Conservation (phyloP, 53 echinoderm and acorn worm species). For the Patiria pectinifera region DNA sequence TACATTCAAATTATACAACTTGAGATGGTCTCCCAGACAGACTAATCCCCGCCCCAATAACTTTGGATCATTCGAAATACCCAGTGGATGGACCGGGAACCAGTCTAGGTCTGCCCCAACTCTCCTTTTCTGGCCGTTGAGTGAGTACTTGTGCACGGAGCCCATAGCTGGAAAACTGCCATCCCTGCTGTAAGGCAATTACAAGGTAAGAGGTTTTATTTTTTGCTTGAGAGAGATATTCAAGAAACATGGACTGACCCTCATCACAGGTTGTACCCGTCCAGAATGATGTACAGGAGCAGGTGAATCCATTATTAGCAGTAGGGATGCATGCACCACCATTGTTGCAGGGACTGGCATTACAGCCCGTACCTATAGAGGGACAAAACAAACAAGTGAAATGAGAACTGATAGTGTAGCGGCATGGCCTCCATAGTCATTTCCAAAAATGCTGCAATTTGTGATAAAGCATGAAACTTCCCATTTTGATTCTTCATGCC, state of each 20-base stretch:
- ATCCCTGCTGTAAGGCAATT: not conserved
- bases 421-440: not conserved
- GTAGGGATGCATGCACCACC: not conserved
- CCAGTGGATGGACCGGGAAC: no score
- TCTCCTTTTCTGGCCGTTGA: no score
- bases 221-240: no score
- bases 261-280: constrained; percentile 19
- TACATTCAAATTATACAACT: no score
- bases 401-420: not conserved
- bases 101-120: no score
- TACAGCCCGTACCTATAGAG: not conserved
- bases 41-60: no score
- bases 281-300: not conserved
- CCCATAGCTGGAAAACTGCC: not conserved
- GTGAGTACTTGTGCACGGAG: no score
- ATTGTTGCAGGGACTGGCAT: not conserved
- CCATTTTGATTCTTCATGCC: no score
- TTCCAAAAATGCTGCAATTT: not conserved
- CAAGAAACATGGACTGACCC: not conserved
- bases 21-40: no score
- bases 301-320: constrained; percentile 3
- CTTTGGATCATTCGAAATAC: no score
- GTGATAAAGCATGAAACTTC: no score
- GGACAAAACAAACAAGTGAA: not conserved
- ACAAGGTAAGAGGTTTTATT: no score